Base-by-base conservation (phyloP, 2,113 vertebrate genomes). In the Antennarius striatus region DNA sequence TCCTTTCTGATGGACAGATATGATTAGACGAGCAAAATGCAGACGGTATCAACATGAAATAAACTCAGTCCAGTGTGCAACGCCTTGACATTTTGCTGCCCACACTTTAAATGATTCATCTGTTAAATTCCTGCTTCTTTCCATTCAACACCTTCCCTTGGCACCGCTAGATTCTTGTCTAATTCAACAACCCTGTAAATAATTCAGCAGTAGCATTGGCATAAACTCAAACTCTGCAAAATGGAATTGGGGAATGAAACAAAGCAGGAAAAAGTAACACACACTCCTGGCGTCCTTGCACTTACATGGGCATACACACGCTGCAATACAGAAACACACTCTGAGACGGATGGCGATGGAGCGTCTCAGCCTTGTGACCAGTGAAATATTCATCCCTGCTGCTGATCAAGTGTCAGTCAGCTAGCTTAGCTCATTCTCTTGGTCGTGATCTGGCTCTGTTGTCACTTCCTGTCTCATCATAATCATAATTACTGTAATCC, bases 321-420 rank as follows among this genome's bases (percentile, higher is more conserved):
- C 6, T 50, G 30, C 12, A 36, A 53, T 4, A 50, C 45, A 52
- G 55, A 68, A 32, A 67, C 16, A 48, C 39, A 14, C 29, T 39
- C 22, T 51, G 58, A 50, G 51, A 30, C 49, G 43, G 65, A 43
- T 40, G 69, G 28, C 54, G 58, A 47, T 55, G 56, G 17, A 50
- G 73, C 11, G 46, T 63, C 74, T 62, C 46, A 56, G 71, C 51
- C 77, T 39, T 60, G 53, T 62, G 75, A 80, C 53, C 64, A 68
- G 86, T 89, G 85, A 90, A 90, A 91, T 83, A 90, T 91, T 90
- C 48, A 89, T 91, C 53, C 73, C 62, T 36, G 42, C 66, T 67
- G 65, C 83, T 70, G 85, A 87, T 90, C 88, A 77, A 71, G 75
- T 89, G 57, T 85, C 88, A 82, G 64, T 61, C 63, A 57, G 71